Percentiles rank a stretch among this genome's conserved stretches.
Evolutionary conservation across 2,797 vertebrate genomes (phyloP).

Genomic region (Lacerta viridis): DNA sequence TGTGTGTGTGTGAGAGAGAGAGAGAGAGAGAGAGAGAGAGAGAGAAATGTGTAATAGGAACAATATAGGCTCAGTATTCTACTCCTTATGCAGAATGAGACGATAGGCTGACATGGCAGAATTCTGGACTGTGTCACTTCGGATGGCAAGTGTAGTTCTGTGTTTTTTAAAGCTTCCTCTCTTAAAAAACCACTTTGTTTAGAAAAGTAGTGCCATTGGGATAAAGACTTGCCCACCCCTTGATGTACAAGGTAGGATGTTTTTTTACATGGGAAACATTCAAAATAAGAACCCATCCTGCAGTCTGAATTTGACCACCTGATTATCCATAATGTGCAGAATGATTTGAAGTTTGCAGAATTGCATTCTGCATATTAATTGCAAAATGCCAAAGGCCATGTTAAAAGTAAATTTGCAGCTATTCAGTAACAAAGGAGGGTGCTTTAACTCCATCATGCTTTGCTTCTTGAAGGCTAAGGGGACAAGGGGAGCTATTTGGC

Average conservation of each 20-base stretch:
- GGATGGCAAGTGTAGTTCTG: neutral
- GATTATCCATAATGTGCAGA: neutral
- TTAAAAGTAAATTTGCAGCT: neutral
- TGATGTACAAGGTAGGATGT: neutral
- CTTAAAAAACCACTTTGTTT: neutral
- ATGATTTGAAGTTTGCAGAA: neutral
- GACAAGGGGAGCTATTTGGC: neutral
- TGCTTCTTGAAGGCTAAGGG: neutral
- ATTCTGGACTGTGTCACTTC: neutral
- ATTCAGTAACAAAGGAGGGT: neutral
- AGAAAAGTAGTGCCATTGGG: neutral
- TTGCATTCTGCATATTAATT: fast-evolving
- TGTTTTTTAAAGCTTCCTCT: neutral
- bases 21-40: neutral
- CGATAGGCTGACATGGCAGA: neutral
- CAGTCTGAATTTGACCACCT: neutral
- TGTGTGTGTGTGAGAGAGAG: neutral
- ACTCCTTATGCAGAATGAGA: neutral
- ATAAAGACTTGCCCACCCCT: neutral
- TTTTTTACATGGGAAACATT: neutral
- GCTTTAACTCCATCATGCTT: neutral
- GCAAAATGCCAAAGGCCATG: fast-evolving
- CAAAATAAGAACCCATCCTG: neutral
- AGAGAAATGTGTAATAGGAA: neutral
- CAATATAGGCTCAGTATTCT: neutral